phyloP scores from a whole-genome alignment of 2,797 vertebrate genomes.

The Artibeus jamaicensis region DNA sequence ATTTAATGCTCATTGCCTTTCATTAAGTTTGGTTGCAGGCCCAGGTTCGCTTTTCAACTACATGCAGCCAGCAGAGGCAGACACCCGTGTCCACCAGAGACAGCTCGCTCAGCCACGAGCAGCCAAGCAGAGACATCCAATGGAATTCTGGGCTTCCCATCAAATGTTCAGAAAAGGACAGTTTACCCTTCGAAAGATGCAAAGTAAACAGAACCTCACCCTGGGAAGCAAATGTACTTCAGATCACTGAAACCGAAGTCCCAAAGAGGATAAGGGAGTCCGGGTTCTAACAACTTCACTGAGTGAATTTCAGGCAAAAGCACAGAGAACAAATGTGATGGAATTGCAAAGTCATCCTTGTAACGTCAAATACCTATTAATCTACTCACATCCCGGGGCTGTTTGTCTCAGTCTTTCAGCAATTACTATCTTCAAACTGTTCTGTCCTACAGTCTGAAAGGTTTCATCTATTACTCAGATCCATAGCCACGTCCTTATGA shows the following conservation, averaged over 20 bases:
- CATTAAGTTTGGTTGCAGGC: not conserved
- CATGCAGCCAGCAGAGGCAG: not conserved
- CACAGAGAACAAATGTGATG: not conserved
- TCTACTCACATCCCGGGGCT: not conserved
- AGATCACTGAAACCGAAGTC: constrained; percentile 29
- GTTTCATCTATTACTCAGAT: not conserved
- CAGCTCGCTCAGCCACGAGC: not conserved
- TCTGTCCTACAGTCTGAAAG: not conserved
- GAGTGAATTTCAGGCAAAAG: not conserved
- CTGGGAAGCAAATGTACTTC: constrained; percentile 20
- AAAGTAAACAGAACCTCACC: constrained; percentile 7
- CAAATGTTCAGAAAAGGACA: constrained; percentile 5
- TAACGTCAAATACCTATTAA: not conserved
- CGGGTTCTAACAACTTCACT: not conserved
- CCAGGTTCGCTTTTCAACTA: not conserved
- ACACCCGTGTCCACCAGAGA: not conserved
- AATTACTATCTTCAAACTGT: not conserved
- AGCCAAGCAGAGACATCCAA: not conserved
- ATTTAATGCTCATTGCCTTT: not conserved
- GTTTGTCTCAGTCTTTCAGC: not conserved
- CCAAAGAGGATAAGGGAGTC: not conserved
- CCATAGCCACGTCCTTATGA: not conserved
- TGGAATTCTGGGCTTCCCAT: constrained; percentile 14
- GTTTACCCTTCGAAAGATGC: not conserved
- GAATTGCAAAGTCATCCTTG: not conserved